phyloP scores from a whole-genome alignment of 2,888 invertebrate species.

The Scrobipalpa costella region DNA sequence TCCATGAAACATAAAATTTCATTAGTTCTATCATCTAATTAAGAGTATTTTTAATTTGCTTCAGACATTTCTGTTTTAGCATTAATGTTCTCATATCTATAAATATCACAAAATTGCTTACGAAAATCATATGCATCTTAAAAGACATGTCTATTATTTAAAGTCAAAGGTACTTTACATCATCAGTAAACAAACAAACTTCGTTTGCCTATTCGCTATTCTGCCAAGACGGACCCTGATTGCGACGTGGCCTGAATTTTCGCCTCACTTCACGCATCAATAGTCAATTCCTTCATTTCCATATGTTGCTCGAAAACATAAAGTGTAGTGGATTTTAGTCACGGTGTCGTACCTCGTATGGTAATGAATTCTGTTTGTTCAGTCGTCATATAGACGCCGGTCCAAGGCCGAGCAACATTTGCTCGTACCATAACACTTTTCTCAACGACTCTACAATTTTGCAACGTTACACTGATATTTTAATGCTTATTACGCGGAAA shows the following conservation, averaged over 20 bases:
- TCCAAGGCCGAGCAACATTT: conserved; percentile 52
- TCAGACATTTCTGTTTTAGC: no score
- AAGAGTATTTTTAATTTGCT: no score
- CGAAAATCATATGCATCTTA: neutral
- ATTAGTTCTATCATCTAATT: no score
- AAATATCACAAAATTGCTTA: neutral
- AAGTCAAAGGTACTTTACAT: neutral
- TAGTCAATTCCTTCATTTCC: conserved; percentile 25
- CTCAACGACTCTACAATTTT: conserved; percentile 16
- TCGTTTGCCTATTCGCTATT: neutral
- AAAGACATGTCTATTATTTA: neutral
- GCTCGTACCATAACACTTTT: conserved; percentile 16
- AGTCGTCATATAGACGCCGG: conserved; percentile 56
- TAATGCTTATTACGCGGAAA: conserved; percentile 15
- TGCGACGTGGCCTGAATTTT: conserved; percentile 16
- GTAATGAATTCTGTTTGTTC: conserved; percentile 60
- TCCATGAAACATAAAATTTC: no score
- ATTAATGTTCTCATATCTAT: no score
- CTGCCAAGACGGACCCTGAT: conserved; percentile 17
- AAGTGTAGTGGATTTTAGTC: conserved; percentile 6
- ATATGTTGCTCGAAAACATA: conserved; percentile 14
- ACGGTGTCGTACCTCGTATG: conserved; percentile 53
- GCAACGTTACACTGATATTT: conserved; percentile 17
- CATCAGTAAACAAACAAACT: conserved; percentile 1
- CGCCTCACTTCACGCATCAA: conserved; percentile 22